phyloP scores from a whole-genome alignment of 1,140 invertebrate genomes.

The Phenacoccus solenopsis region DNA sequence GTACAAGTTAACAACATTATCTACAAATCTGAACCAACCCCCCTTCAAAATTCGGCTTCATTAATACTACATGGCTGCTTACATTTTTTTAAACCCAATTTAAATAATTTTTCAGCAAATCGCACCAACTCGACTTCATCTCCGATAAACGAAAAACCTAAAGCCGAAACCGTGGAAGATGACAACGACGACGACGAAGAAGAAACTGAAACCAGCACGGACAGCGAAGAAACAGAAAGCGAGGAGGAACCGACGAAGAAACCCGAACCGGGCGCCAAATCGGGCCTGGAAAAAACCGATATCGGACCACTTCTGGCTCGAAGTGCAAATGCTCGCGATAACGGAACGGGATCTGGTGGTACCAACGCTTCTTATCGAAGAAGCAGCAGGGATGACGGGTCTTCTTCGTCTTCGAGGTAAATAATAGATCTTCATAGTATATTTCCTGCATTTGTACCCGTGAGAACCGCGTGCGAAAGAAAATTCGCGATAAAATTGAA shows the following conservation, averaged over 20 bases:
- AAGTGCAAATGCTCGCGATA: constrained; percentile 52
- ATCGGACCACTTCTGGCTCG: constrained; percentile 63
- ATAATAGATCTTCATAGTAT: too few relatives aligned
- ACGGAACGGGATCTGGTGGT: constrained; percentile 11
- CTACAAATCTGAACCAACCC: too few relatives aligned
- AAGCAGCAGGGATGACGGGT: constrained; percentile 25
- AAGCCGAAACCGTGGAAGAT: constrained; percentile 23
- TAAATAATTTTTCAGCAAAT: not conserved
- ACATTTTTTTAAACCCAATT: too few relatives aligned
- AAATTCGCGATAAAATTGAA: too few relatives aligned
- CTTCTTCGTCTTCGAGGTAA: constrained; percentile 22
- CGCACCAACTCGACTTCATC: not conserved
- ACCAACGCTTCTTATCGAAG: constrained; percentile 22
- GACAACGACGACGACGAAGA: constrained; percentile 37
- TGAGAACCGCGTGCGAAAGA: too few relatives aligned
- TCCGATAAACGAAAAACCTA: constrained; percentile 12
- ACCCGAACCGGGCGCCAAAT: constrained; percentile 24
- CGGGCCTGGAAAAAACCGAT: constrained; percentile 58
- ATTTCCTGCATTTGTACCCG: too few relatives aligned
- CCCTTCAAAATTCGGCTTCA: too few relatives aligned
- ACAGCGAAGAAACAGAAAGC: constrained; percentile 55
- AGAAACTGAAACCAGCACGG: constrained; percentile 40
- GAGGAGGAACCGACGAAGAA: constrained; percentile 42
- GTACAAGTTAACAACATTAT: too few relatives aligned
- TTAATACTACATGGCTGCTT: too few relatives aligned